Conservation (phyloP, 2,888 invertebrate genomes). For the Acanthosoma haemorrhoidale region DNA sequence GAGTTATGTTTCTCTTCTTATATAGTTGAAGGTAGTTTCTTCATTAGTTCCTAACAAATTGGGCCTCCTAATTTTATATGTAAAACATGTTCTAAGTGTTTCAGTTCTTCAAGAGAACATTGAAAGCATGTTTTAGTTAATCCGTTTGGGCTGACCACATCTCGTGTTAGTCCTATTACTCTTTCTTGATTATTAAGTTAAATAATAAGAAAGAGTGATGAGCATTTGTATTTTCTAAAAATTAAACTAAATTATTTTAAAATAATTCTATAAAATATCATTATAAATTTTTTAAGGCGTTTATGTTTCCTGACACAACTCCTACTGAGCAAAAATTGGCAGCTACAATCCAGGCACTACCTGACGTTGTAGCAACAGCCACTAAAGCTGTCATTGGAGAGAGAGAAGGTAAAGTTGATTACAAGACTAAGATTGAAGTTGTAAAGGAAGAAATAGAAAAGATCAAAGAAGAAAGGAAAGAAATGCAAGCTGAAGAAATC, state of each 20-base stretch:
- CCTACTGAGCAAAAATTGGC: conserved; percentile 87
- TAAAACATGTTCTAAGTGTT: no score
- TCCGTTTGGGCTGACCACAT: no score
- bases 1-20: no score
- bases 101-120: no score
- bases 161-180: not conserved
- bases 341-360: conserved; percentile 84
- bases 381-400: conserved; percentile 92
- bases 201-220: not conserved
- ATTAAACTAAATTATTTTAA: not conserved
- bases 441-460: conserved; percentile 81
- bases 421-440: conserved; percentile 81
- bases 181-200: not conserved
- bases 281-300: conserved; percentile 50
- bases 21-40: no score
- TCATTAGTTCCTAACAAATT: no score
- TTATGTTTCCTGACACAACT: conserved; percentile 88
- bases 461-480: conserved; percentile 76
- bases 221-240: not conserved
- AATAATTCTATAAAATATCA: no score
- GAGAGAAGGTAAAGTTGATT: conserved; percentile 89
- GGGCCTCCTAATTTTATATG: no score
- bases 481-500: conserved; percentile 55
- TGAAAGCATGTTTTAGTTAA: no score
- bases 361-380: conserved; percentile 75